phyloP scores from a whole-genome alignment of 2,797 vertebrate genomes.

The Spondyliosoma cantharus region DNA sequence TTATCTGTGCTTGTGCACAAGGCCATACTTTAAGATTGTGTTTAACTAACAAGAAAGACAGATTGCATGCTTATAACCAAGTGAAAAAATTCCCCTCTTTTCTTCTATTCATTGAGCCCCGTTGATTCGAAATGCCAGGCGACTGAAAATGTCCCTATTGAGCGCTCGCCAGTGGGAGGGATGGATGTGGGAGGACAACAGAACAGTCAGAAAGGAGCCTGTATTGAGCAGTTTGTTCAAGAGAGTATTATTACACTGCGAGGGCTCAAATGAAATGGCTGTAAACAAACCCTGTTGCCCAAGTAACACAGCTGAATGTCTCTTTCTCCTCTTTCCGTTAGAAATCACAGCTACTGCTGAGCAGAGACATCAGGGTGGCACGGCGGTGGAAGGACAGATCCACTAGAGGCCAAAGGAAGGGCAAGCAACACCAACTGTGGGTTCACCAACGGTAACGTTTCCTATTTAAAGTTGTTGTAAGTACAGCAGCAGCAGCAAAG shows the following conservation, averaged over 20 bases:
- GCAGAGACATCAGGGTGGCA: constrained; percentile 32
- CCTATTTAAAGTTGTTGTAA: neutral
- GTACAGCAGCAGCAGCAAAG: neutral
- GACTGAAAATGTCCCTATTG: constrained; percentile 53
- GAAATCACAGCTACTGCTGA: constrained; percentile 24
- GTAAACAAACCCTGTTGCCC: constrained; percentile 79
- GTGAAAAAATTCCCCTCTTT: neutral
- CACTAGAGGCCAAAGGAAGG: neutral
- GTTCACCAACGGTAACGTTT: constrained; percentile 17
- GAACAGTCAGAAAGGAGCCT: constrained; percentile 66
- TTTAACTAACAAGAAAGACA: neutral
- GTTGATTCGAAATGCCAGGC: constrained; percentile 55
- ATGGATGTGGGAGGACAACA: constrained; percentile 56
- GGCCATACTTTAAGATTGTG: constrained; percentile 5
- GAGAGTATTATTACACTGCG: constrained; percentile 71
- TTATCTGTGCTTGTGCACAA: constrained; percentile 27
- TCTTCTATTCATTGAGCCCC: constrained; percentile 14
- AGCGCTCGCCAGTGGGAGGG: constrained; percentile 48
- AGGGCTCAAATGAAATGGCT: constrained; percentile 66
- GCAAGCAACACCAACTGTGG: neutral
- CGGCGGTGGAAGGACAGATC: neutral
- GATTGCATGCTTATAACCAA: neutral
- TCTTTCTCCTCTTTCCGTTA: constrained; percentile 37
- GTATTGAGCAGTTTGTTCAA: constrained; percentile 56
- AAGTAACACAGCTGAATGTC: constrained; percentile 70